Percentiles rank a stretch among this genome's conserved stretches.
Evolutionary conservation across 2,113 vertebrate species (phyloP).

Genomic region (Pterocles burchelli): DNA sequence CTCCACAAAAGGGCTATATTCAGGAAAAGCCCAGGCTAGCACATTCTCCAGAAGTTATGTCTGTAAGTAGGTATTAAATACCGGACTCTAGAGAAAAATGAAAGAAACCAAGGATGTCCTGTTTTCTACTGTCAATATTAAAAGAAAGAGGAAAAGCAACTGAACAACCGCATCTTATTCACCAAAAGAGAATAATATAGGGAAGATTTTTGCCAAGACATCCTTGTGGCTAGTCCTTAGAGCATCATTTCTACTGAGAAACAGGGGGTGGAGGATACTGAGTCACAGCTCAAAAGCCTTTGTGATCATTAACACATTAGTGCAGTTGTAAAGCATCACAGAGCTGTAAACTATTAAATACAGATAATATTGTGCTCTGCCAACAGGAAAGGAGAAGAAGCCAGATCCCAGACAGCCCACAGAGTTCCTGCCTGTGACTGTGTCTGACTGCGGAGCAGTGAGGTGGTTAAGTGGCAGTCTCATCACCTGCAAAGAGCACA

Average conservation of each 20-base stretch:
- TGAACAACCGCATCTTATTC: neutral
- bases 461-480: neutral
- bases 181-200: neutral
- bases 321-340: neutral
- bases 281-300: neutral
- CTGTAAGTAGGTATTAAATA: neutral
- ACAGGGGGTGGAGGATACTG: neutral
- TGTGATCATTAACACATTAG: neutral
- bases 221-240: neutral
- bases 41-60: neutral
- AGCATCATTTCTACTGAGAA: neutral
- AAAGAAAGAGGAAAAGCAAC: neutral
- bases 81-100: neutral
- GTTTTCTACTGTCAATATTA: neutral
- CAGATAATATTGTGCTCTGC: accelerated
- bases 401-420: neutral
- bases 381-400: neutral
- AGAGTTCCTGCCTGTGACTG: neutral
- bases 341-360: neutral
- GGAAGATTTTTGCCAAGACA: neutral
- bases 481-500: neutral
- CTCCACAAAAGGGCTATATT: neutral
- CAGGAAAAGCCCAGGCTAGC: neutral
- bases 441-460: neutral
- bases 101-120: neutral